Conservation (phyloP, 2,797 vertebrate genomes). For the Decapterus maruadsi region DNA sequence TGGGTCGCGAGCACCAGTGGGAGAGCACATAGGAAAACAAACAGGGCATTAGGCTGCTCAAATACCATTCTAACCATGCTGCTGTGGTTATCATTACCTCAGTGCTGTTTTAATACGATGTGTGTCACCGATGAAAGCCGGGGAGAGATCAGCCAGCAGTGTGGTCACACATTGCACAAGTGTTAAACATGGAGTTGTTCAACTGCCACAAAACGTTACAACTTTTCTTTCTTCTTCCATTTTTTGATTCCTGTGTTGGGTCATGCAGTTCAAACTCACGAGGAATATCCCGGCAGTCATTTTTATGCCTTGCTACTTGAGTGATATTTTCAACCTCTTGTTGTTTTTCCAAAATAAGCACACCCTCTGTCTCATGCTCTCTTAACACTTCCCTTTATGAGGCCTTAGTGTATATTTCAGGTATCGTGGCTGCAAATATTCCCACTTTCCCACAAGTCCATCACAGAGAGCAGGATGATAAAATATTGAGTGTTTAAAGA, state of each 20-base stretch:
- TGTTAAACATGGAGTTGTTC: constrained; percentile 28
- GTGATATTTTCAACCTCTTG: constrained; percentile 21
- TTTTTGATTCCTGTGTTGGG: neutral
- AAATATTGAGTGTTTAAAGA: constrained; percentile 39
- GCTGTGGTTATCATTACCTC: constrained; percentile 64
- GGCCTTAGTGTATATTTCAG: constrained; percentile 11
- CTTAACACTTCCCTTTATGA: constrained; percentile 23
- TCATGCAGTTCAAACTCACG: constrained; percentile 16
- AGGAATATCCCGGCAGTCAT: neutral
- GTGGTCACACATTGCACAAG: constrained; percentile 16
- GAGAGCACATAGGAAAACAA: constrained; percentile 76
- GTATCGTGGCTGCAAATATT: constrained; percentile 20
- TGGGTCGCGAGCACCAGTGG: constrained; percentile 63
- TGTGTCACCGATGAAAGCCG: constrained; percentile 62
- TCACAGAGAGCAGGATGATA: constrained; percentile 23
- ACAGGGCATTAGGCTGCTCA: constrained; percentile 76
- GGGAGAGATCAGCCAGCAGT: constrained; percentile 42
- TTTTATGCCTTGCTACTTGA: constrained; percentile 1
- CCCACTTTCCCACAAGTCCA: constrained; percentile 16
- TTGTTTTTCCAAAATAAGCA: constrained; percentile 22
- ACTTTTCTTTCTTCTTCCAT: neutral
- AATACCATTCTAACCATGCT: constrained; percentile 65
- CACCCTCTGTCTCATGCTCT: constrained; percentile 28
- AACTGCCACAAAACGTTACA: constrained; percentile 6
- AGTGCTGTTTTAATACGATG: constrained; percentile 39